Base-by-base conservation (phyloP, 2,888 invertebrate species). In the Sarcophaga subvicina region DNA sequence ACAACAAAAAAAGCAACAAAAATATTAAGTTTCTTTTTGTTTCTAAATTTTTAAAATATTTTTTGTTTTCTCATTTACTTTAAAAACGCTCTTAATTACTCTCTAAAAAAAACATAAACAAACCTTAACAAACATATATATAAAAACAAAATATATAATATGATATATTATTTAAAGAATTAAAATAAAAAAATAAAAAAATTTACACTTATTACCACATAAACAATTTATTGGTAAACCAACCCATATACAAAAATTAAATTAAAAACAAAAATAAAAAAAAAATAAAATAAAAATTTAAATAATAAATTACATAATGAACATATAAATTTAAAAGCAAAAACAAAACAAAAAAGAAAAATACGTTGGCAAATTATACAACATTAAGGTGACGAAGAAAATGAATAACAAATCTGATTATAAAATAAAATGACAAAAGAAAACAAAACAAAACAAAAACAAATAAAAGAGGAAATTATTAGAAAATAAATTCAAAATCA, bases 401-500 rank as follows among this genome's bases (percentile, higher is more conserved):
- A 70, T 54, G 45, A 76, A 75, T 67, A 85, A 77, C 37, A 82
- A 82, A 85, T 70, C 85, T 84, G 27, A 88, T 88, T 79, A 87
- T 84, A 76, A 76, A 71, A 54, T 54, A 84, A 81, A 37, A 37
- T 37, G 8, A 37, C 37, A 37, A 37, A 37, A 37, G 37, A 37
- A 75, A 80, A 83, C 73, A 73, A 86, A 75, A 59, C 11, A n/a
- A n/a, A n/a, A n/a, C n/a, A 17, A 54, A 54, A 12, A 54, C 4
- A 54, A 54, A 54, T 17, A 14, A 70, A 87, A 78, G 77, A 83
- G 79, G 84, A 87, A 87, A 87, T 87, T 84, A 84, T 87, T 87
- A 87, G 87, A 87, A 87, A 87, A 87, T 87, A 87, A 87, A 87
- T 84, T 87, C 81, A 87, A 87, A 87, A 87, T 81, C 84, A 73